A percentile compares a stretch with the other conserved stretches of the same genome.
Conservation (phyloP, 2,797 vertebrate genomes). For the Clarias fuscus region DNA sequence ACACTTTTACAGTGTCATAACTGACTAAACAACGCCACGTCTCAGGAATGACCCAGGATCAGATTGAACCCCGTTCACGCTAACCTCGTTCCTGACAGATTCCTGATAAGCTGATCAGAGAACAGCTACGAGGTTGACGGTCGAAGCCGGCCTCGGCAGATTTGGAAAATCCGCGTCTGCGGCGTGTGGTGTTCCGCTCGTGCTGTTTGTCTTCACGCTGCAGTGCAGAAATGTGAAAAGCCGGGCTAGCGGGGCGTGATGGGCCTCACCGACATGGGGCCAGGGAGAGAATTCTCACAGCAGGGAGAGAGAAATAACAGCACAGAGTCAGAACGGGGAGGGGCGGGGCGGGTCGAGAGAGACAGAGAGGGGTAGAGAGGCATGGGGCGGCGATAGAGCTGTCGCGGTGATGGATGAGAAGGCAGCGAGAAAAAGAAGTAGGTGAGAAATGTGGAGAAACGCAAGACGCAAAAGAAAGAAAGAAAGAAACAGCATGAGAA, state of each 20-base stretch:
- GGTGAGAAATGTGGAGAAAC: not conserved
- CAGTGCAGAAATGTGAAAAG: slow-evolving; percentile 15
- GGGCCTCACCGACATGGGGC: slow-evolving; percentile 41
- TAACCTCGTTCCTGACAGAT: not conserved
- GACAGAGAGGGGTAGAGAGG: not conserved
- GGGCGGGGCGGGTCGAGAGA: not conserved
- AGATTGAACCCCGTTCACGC: not conserved
- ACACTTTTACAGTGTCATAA: not conserved
- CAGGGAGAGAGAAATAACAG: slow-evolving; percentile 39
- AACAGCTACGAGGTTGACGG: not conserved
- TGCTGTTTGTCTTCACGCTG: slow-evolving; percentile 19
- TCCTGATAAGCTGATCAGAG: not conserved
- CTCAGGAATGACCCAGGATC: not conserved
- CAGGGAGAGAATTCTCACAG: slow-evolving; percentile 62
- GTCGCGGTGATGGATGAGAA: slow-evolving; percentile 20
- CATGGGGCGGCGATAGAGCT: not conserved
- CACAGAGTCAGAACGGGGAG: not conserved
- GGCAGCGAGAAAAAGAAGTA: slow-evolving; percentile 30
- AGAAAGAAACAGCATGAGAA: slow-evolving; percentile 43
- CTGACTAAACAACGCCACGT: not conserved
- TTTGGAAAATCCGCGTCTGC: not conserved
- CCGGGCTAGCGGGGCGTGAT: slow-evolving; percentile 1
- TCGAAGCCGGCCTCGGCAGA: not conserved
- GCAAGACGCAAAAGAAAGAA: not conserved
- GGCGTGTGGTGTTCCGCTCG: not conserved